phyloP scores from a whole-genome alignment of 2,113 vertebrate genomes.

The Tympanuchus pallidicinctus region DNA sequence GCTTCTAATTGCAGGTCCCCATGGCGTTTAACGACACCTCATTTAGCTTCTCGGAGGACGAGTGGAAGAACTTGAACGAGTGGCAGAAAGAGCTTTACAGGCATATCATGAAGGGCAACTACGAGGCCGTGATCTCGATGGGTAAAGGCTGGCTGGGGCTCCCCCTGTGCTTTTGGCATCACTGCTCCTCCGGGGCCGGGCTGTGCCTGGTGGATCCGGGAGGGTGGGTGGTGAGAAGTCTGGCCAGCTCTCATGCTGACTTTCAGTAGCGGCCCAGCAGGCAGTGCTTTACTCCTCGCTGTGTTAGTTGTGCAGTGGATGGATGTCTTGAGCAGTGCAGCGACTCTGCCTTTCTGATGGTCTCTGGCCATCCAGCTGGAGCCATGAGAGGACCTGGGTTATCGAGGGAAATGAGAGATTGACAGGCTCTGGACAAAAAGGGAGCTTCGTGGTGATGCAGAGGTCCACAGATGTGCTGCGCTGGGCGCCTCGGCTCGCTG shows the following conservation, averaged over 20 bases:
- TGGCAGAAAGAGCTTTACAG: constrained; percentile 84
- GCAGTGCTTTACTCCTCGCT: background rate
- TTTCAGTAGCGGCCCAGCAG: background rate
- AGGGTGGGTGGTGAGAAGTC: background rate
- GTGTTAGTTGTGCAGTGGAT: fast-evolving
- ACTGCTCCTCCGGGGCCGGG: background rate
- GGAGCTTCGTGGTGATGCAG: background rate
- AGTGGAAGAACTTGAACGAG: constrained; percentile 79
- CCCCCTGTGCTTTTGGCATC: background rate
- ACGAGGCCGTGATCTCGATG: constrained; percentile 81
- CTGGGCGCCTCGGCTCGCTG: constrained; percentile 8
- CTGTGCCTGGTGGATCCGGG: background rate
- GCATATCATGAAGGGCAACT: constrained; percentile 82
- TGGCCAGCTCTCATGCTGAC: fast-evolving
- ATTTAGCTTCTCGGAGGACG: constrained; percentile 78
- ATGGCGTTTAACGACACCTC: constrained; percentile 76
- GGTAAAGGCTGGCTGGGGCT: constrained; percentile 61
- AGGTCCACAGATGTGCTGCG: constrained; percentile 37
- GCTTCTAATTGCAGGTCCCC: constrained; percentile 72
- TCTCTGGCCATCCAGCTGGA: background rate
- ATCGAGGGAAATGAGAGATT: background rate
- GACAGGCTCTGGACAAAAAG: background rate
- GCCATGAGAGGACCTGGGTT: fast-evolving
- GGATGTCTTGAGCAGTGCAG: fast-evolving
- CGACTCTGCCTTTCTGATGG: background rate